Conservation (phyloP, 2,113 vertebrate genomes). For the Gyps fulvus region DNA sequence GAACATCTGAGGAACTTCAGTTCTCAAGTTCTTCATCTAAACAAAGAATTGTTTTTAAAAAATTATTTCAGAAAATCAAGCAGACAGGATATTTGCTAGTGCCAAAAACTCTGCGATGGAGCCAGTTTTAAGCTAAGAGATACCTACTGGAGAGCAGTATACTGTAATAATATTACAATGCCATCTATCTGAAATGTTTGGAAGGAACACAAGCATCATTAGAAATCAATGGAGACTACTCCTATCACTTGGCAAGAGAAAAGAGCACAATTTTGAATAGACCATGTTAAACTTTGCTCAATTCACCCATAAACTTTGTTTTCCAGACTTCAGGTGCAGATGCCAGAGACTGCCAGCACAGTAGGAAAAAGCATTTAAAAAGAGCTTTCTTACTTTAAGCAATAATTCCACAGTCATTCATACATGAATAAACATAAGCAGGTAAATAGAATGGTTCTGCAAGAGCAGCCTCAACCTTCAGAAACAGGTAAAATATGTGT, state of each 20-base stretch:
- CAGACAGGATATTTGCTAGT: not conserved
- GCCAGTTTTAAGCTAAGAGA: not conserved
- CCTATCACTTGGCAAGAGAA: not conserved
- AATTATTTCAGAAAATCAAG: not conserved
- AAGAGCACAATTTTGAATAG: not conserved
- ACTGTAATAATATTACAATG: not conserved
- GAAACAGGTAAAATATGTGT: not conserved
- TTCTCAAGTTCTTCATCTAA: not conserved
- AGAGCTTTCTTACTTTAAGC: not conserved
- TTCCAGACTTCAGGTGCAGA: not conserved
- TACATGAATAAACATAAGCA: not conserved
- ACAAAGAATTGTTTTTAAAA: not conserved
- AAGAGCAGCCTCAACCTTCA: not conserved
- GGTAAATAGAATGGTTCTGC: not conserved
- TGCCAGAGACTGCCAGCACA: not conserved
- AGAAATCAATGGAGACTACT: not conserved
- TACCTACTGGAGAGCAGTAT: not conserved
- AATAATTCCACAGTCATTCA: not conserved
- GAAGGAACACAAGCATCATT: not conserved
- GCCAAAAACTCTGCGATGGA: not conserved
- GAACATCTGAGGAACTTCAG: not conserved
- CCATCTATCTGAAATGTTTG: not conserved
- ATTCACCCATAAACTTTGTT: not conserved
- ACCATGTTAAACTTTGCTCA: not conserved
- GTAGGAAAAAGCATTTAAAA: not conserved